Percentiles rank a stretch among this genome's conserved stretches.
Evolutionary conservation across 2,113 vertebrate species (phyloP).

Genomic region (Xiphophorus maculatus): DNA sequence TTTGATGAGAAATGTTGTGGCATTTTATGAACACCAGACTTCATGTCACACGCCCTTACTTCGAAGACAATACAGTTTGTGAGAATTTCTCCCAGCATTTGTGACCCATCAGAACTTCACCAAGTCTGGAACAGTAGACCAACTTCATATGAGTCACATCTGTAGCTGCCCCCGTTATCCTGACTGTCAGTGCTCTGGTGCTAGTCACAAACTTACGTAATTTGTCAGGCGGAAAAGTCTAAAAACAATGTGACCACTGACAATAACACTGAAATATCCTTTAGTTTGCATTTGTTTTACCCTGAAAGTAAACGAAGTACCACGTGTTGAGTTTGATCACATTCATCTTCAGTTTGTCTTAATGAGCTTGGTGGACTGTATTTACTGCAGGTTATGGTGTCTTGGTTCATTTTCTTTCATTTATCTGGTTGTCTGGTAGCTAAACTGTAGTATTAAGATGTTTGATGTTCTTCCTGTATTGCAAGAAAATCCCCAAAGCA

Average conservation of each 20-base stretch:
- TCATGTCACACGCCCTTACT: neutral
- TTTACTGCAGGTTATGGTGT: too few relatives aligned
- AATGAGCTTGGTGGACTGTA: too few relatives aligned
- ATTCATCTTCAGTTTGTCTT: too few relatives aligned
- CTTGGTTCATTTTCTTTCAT: too few relatives aligned
- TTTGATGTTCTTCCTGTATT: too few relatives aligned
- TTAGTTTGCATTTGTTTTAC: too few relatives aligned
- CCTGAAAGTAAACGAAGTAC: too few relatives aligned
- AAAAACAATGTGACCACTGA: conserved; percentile 24
- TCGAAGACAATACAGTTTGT: neutral
- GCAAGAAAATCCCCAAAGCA: too few relatives aligned
- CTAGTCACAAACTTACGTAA: conserved; percentile 49
- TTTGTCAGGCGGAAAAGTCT: conserved; percentile 40
- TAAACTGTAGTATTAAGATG: too few relatives aligned
- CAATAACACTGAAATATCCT: neutral
- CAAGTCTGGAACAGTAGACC: neutral
- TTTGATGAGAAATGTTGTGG: neutral
- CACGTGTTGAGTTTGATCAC: too few relatives aligned
- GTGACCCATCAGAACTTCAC: neutral
- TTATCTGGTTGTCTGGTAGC: too few relatives aligned
- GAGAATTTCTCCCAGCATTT: neutral
- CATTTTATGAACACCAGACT: neutral
- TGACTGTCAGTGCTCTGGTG: conserved; percentile 29
- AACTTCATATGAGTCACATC: conserved; percentile 49
- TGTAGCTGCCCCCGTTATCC: conserved; percentile 39